Percentiles rank a stretch among this genome's conserved stretches.
Evolutionary conservation across 2,113 vertebrate species (phyloP).

Genomic region (Blennius ocellaris): DNA sequence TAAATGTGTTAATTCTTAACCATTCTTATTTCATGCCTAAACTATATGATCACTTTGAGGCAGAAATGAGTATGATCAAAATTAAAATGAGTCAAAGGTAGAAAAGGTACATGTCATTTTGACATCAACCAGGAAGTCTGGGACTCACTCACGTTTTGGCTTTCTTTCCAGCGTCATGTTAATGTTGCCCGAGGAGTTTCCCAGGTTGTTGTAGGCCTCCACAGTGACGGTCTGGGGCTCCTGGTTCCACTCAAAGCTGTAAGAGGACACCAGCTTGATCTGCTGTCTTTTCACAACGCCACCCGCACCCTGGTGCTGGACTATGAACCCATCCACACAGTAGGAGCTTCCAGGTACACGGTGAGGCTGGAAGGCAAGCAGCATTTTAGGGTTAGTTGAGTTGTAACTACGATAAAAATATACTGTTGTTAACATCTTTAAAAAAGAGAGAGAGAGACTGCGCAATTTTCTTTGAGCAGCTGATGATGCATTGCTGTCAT

Average conservation of each 20-base stretch:
- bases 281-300: conserved; percentile 72
- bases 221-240: conserved; percentile 84
- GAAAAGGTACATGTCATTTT: background rate
- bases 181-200: conserved; percentile 86
- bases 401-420: too few species aligned
- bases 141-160: conserved; percentile 79
- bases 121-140: background rate
- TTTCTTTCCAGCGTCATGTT: conserved; percentile 88
- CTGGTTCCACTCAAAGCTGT: conserved; percentile 86
- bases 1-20: too few species aligned
- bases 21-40: too few species aligned
- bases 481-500: too few species aligned
- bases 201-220: conserved; percentile 88
- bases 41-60: too few species aligned
- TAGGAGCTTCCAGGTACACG: conserved; percentile 75
- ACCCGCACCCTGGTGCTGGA: conserved; percentile 76
- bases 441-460: too few species aligned
- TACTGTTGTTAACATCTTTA: too few species aligned
- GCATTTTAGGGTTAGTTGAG: too few species aligned
- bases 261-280: conserved; percentile 76
- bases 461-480: too few species aligned
- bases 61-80: too few species aligned
- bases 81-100: too few species aligned
- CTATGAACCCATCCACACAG: conserved; percentile 85
- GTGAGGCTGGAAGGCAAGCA: conserved; percentile 79